Percentiles rank a stretch among this genome's conserved stretches.
These are phyloP conservation scores for Ectemnius continuus DNA, from an alignment of 2,888 invertebrate genomes.

Conservation along the genomic window DNA sequence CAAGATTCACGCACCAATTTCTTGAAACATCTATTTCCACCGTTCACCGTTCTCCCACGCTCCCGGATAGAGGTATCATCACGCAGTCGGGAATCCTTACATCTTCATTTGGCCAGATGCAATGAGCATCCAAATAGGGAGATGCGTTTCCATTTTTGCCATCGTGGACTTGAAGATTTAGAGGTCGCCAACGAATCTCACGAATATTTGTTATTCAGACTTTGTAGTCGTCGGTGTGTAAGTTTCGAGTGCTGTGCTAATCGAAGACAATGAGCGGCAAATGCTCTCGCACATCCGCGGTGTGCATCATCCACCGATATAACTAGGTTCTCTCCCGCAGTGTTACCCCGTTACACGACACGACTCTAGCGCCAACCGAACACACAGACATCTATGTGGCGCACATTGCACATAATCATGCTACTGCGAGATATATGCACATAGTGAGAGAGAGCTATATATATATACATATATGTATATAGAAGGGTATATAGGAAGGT, in stretches of 20 bases:
- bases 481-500: not conserved
- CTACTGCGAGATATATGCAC: slow-evolving; percentile 36
- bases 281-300: slow-evolving; percentile 32
- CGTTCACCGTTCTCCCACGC: not conserved
- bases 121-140: slow-evolving; percentile 5
- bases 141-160: not conserved
- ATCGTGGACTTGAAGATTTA: not conserved
- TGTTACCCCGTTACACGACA: slow-evolving; percentile 43
- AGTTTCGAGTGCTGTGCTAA: slow-evolving; percentile 23
- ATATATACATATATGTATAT: slow-evolving; percentile 10
- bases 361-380: slow-evolving; percentile 5
- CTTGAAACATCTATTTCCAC: slow-evolving; percentile 19
- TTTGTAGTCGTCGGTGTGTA: slow-evolving; percentile 10
- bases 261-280: slow-evolving; percentile 43
- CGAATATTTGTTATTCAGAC: not conserved
- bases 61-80: slow-evolving; percentile 14
- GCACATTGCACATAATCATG: slow-evolving; percentile 50
- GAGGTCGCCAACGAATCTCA: not conserved
- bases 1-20: slow-evolving; percentile 4
- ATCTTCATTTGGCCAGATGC: slow-evolving; percentile 20
- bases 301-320: slow-evolving; percentile 26
- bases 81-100: slow-evolving; percentile 27
- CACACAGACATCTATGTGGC: slow-evolving; percentile 20
- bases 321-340: slow-evolving; percentile 41
- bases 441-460: slow-evolving; percentile 8